A percentile compares a stretch with the other conserved stretches of the same genome.
These are phyloP conservation scores for Indri indri DNA, from an alignment of 2,113 vertebrate genomes.

Conservation along the genomic window DNA sequence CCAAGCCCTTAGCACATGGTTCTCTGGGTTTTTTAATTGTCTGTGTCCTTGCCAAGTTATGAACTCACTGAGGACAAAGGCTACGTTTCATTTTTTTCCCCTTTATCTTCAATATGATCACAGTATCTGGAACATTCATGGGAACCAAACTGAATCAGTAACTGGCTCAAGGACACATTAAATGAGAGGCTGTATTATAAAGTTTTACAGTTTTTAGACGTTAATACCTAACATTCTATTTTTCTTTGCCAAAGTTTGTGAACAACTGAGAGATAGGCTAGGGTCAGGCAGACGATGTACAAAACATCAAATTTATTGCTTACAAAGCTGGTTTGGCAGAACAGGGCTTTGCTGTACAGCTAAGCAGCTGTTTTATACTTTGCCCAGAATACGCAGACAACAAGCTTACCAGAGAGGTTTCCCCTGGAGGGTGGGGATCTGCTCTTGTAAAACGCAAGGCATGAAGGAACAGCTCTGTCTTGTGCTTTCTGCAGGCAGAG, in stretches of 20 bases:
- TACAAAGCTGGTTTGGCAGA: neutral
- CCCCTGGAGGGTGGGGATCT: neutral
- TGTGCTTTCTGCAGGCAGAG: neutral
- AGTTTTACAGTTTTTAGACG: neutral
- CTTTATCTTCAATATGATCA: neutral
- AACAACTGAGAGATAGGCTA: neutral
- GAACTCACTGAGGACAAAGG: neutral
- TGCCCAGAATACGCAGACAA: neutral
- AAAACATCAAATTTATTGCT: neutral
- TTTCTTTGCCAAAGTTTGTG: slow-evolving; percentile 36
- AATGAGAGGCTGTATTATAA: neutral
- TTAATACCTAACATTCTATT: neutral
- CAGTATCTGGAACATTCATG: neutral
- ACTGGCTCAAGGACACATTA: neutral
- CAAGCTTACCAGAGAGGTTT: neutral
- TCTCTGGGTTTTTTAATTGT: neutral
- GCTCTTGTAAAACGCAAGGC: neutral
- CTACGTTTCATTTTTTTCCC: neutral
- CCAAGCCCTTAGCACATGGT: neutral
- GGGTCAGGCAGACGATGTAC: neutral
- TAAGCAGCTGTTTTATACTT: neutral
- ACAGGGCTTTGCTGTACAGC: neutral
- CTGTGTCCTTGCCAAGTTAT: neutral
- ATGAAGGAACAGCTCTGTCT: no score
- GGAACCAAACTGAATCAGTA: neutral